A percentile compares a stretch with the other conserved stretches of the same genome.
Evolutionary conservation across 2,888 invertebrate genomes (phyloP).

Genomic region (Netelia virgata): DNA sequence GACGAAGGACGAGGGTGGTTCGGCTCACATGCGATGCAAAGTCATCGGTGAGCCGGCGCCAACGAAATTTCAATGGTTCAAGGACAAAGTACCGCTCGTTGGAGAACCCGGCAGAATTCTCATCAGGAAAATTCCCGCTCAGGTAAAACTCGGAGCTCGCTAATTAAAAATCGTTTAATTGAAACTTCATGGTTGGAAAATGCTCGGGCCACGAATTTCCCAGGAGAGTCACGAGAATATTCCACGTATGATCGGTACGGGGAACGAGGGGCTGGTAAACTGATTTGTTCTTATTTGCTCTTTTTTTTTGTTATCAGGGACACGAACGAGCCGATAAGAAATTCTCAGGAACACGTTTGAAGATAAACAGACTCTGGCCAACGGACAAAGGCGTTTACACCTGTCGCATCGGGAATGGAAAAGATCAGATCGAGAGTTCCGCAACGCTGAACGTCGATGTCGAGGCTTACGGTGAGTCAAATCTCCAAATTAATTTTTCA

Average conservation of each 20-base stretch:
- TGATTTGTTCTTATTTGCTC: constrained; percentile 1
- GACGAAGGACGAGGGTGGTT: constrained; percentile 87
- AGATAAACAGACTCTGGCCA: constrained; percentile 77
- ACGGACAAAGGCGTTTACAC: constrained; percentile 79
- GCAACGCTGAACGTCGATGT: constrained; percentile 75
- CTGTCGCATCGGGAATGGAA: constrained; percentile 79
- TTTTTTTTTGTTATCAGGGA: constrained; percentile 66
- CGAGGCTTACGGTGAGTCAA: constrained; percentile 56
- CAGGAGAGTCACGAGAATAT: constrained; percentile 8
- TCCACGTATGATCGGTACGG: constrained; percentile 9
- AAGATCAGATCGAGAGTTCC: constrained; percentile 80
- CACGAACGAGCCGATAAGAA: constrained; percentile 80
- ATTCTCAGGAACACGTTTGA: constrained; percentile 78
- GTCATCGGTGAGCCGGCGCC: constrained; percentile 88
- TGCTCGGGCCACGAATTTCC: constrained; percentile 27
- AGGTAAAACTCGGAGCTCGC: constrained; percentile 69
- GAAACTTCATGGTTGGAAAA: constrained; percentile 29
- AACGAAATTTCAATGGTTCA: constrained; percentile 88
- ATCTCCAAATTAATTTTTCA: neutral
- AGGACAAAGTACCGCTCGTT: constrained; percentile 86
- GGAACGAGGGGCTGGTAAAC: neutral
- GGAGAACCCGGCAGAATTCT: constrained; percentile 84
- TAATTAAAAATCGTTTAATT: constrained; percentile 27
- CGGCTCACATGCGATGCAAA: constrained; percentile 88
- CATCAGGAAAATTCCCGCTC: constrained; percentile 82